These are phyloP conservation scores for Peucedramus taeniatus DNA, from an alignment of 2,113 vertebrate species.

Conservation along the genomic window DNA sequence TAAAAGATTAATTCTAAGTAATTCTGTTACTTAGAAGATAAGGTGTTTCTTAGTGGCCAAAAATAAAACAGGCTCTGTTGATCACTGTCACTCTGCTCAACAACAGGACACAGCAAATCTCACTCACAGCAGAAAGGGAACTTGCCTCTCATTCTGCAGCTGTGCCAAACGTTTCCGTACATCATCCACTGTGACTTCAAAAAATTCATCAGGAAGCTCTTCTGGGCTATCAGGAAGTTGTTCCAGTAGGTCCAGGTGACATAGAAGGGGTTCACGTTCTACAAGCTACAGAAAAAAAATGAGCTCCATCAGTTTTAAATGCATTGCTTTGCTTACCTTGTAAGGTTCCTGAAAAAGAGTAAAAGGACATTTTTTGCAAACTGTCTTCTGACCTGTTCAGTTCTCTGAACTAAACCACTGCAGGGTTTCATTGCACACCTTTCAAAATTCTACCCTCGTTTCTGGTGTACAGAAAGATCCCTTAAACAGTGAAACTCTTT, in stretches of 20 bases:
- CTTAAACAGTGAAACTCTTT: not conserved
- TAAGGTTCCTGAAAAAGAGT: not conserved
- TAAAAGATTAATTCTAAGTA: not conserved
- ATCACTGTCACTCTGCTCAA: not conserved
- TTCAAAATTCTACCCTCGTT: not conserved
- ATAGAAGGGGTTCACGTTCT: constrained; percentile 82
- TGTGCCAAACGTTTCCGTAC: constrained; percentile 89
- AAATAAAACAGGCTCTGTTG: not conserved
- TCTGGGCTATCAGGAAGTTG: not conserved
- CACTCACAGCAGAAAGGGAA: not conserved
- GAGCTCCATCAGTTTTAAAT: not conserved
- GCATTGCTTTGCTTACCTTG: not conserved
- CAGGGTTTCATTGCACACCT: not conserved
- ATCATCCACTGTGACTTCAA: constrained; percentile 93
- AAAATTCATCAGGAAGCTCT: constrained; percentile 91
- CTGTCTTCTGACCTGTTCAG: not conserved
- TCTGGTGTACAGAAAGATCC: not conserved
- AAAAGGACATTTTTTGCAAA: not conserved
- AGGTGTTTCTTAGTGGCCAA: not conserved
- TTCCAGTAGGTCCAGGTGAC: constrained; percentile 79
- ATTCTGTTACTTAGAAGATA: not conserved
- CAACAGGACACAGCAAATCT: not conserved
- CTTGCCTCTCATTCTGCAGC: constrained; percentile 91
- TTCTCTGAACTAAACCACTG: not conserved
- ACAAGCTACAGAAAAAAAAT: constrained; percentile 55